A percentile compares a stretch with the other conserved stretches of the same genome.
Evolutionary conservation across 2,797 vertebrate species (phyloP).

Genomic region (Cyprinodon diabolis): DNA sequence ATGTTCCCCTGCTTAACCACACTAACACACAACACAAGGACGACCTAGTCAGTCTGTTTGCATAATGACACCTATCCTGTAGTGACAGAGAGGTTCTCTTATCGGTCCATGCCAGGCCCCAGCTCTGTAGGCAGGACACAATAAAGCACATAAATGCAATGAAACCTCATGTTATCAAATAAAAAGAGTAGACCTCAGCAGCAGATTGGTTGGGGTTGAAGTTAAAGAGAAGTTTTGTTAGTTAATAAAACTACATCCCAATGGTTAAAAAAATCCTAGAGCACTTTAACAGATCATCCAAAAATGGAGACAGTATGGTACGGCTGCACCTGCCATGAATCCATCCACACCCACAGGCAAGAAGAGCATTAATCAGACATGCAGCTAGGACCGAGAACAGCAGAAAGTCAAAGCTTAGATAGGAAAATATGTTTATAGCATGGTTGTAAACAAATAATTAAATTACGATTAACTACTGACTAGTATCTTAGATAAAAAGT

Average conservation of each 20-base stretch:
- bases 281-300: background rate
- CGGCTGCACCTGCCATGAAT: background rate
- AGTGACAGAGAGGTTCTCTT: constrained; percentile 45
- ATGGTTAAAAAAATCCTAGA: background rate
- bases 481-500: no score
- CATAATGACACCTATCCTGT: constrained; percentile 51
- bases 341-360: background rate
- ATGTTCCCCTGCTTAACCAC: constrained; percentile 5
- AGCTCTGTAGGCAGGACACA: constrained; percentile 40
- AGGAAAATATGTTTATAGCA: no score
- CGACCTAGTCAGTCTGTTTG: constrained; percentile 51
- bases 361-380: no score
- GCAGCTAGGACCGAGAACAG: no score
- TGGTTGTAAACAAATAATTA: no score
- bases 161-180: background rate
- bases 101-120: constrained; percentile 56
- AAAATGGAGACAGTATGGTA: background rate
- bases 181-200: background rate
- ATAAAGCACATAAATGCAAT: constrained; percentile 23
- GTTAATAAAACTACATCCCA: no score
- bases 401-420: no score
- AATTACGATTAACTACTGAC: no score
- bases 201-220: background rate
- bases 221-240: background rate
- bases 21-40: constrained; percentile 20